Percentiles rank a stretch among this genome's conserved stretches.
Conservation (phyloP, 2,888 invertebrate genomes). For the Synergus laeviventris region DNA sequence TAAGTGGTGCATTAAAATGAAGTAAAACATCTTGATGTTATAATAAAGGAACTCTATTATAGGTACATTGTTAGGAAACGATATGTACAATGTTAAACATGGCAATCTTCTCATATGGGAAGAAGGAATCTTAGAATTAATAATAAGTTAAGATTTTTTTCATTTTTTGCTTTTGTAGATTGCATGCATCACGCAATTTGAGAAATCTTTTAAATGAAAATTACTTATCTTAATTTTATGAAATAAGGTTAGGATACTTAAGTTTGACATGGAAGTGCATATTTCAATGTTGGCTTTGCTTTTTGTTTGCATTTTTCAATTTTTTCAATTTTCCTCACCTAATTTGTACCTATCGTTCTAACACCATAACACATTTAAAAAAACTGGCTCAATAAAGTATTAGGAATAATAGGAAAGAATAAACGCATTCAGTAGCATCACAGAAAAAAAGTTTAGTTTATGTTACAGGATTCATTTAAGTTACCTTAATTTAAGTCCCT, state of each 20-base stretch:
- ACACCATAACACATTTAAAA: not conserved
- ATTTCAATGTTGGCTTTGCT: not conserved
- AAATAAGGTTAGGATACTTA: not conserved
- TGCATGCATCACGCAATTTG: not conserved
- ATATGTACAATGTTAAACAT: not conserved
- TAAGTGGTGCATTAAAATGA: not conserved
- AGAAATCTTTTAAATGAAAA: not conserved
- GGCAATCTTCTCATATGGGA: not conserved
- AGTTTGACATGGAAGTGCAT: not conserved
- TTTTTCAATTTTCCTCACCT: no score
- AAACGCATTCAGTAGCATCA: not conserved
- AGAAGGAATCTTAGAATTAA: not conserved
- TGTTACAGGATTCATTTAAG: no score
- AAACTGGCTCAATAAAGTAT: not conserved
- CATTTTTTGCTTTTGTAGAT: not conserved
- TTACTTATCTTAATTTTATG: not conserved
- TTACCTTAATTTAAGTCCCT: no score
- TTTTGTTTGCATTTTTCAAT: no score
- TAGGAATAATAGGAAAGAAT: not conserved
- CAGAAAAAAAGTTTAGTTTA: no score
- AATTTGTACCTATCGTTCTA: no score
- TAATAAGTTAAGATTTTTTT: not conserved
- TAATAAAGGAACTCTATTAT: not conserved
- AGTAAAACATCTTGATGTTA: not conserved
- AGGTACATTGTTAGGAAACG: not conserved